phyloP scores from a whole-genome alignment of 2,797 vertebrate genomes.

The Gadopsis marmoratus region DNA sequence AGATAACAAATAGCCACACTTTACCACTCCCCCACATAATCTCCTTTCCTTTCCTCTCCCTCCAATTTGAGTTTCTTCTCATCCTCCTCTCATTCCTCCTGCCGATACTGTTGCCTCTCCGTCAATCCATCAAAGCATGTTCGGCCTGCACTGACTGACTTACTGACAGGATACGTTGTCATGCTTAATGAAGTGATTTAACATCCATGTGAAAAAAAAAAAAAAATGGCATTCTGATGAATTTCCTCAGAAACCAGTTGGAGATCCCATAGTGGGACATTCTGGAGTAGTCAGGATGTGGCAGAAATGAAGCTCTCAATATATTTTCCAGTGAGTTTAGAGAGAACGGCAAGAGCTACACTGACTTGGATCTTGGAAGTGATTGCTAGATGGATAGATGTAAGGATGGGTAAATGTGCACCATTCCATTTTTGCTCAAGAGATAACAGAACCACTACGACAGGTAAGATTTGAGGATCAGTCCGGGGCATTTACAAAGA shows the following conservation, averaged over 20 bases:
- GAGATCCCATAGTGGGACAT: not conserved
- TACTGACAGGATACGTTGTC: not conserved
- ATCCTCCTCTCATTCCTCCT: not conserved
- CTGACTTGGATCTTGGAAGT: not conserved
- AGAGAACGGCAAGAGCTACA: not conserved
- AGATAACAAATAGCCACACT: not conserved
- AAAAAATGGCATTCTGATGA: not conserved
- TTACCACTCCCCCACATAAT: not conserved
- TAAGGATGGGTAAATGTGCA: not conserved
- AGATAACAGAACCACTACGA: not conserved
- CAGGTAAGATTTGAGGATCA: constrained; percentile 1
- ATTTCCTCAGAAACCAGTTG: not conserved
- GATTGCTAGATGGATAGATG: not conserved
- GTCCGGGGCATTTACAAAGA: not conserved
- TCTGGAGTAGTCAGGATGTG: constrained; percentile 6
- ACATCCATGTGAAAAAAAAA: not conserved
- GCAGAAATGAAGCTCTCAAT: not conserved
- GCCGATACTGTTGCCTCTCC: no score
- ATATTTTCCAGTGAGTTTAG: constrained; percentile 14
- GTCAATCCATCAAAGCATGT: not conserved
- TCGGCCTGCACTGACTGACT: not conserved
- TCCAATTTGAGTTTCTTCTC: not conserved
- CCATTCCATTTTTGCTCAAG: not conserved
- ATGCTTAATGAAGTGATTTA: not conserved
- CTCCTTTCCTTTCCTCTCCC: not conserved